Evolutionary conservation across 1,140 invertebrate genomes (phyloP).

Genomic region (Micrasema minimum): DNA sequence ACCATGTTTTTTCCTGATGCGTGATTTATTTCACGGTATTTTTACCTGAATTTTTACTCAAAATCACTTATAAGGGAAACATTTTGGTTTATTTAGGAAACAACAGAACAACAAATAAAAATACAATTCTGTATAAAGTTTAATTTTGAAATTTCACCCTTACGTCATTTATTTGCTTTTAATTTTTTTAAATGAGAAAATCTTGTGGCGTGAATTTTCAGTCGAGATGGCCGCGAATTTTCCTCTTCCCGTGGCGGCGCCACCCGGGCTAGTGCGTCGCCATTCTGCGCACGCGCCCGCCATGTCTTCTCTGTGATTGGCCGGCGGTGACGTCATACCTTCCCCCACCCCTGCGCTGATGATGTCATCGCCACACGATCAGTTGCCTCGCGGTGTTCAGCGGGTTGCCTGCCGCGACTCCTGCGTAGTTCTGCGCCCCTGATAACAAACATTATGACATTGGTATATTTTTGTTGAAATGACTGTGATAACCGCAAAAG

Average conservation of each 20-base stretch:
- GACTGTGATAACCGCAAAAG: not conserved
- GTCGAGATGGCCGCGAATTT: slow-evolving; percentile 34
- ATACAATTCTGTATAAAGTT: too few relatives aligned
- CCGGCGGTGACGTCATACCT: slow-evolving; percentile 48
- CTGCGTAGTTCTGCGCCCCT: slow-evolving; percentile 9
- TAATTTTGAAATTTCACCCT: too few relatives aligned
- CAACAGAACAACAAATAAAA: too few relatives aligned
- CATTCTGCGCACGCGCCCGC: slow-evolving; percentile 38
- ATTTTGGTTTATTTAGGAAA: too few relatives aligned
- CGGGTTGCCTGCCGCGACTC: slow-evolving; percentile 29
- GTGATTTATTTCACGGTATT: too few relatives aligned
- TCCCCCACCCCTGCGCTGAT: slow-evolving; percentile 40
- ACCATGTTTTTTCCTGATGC: too few relatives aligned
- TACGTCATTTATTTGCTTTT: too few relatives aligned
- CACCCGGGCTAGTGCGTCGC: slow-evolving; percentile 24
- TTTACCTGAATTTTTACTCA: too few relatives aligned
- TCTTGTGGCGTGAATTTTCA: not conserved
- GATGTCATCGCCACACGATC: slow-evolving; percentile 49
- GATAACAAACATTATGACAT: slow-evolving; percentile 34
- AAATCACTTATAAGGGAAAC: too few relatives aligned
- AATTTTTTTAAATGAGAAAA: too few relatives aligned
- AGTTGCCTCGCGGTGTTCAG: slow-evolving; percentile 46
- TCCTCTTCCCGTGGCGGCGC: slow-evolving; percentile 26
- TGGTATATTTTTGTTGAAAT: not conserved
- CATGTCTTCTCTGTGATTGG: slow-evolving; percentile 46